phyloP scores from a whole-genome alignment of 2,888 invertebrate species.

The Podotricha telesiphe region DNA sequence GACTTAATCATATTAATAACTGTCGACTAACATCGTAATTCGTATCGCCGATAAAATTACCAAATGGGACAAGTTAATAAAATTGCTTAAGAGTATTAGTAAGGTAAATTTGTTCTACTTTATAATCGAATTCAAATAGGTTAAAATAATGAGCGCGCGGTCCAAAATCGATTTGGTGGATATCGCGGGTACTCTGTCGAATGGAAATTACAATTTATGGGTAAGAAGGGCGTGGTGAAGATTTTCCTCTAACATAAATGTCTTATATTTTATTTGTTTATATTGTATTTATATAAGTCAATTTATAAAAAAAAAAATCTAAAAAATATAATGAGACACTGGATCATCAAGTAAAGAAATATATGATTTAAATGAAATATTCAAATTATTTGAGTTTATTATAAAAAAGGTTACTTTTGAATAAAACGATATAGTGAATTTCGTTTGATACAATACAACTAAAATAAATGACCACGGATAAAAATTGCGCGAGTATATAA shows the following conservation, averaged over 20 bases:
- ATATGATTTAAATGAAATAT: no score
- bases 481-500: constrained; percentile 56
- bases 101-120: constrained; percentile 45
- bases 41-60: constrained; percentile 51
- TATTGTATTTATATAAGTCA: constrained; percentile 23
- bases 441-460: constrained; percentile 42
- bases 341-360: no score
- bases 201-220: constrained; percentile 50
- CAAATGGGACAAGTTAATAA: constrained; percentile 54
- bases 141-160: constrained; percentile 47
- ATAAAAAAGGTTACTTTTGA: constrained; percentile 7
- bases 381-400: neutral
- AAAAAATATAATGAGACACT: no score
- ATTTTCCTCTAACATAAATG: constrained; percentile 40
- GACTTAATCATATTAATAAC: neutral
- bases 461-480: constrained; percentile 50
- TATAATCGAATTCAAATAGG: constrained; percentile 48
- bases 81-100: constrained; percentile 50
- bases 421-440: constrained; percentile 1
- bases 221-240: constrained; percentile 43
- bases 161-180: constrained; percentile 50
- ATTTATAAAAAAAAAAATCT: neutral
- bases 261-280: constrained; percentile 10
- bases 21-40: constrained; percentile 26
- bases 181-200: constrained; percentile 47